Base-by-base conservation (phyloP, 2,797 vertebrate genomes). In the Chromobotia macracanthus region DNA sequence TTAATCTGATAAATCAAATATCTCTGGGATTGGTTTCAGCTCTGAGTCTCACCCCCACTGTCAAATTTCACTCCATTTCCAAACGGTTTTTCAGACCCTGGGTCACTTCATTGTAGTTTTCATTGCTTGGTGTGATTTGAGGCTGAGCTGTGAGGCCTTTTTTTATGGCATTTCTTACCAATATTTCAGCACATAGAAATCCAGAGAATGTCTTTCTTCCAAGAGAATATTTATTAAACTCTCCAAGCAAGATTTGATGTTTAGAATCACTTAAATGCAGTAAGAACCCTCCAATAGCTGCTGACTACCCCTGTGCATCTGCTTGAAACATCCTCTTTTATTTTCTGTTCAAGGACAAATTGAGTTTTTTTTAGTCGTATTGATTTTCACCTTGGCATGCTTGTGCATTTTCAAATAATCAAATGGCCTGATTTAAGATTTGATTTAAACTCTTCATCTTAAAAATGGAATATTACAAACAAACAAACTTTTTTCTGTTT, bases 191-290 rank as follows among this genome's bases (percentile, higher is more conserved):
- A 16, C 21, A 25, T 1, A 63, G 19, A 71, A 50, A 79, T 72
- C 18, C 56, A 23, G 12, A 25, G 21, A 55, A 65, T n/a, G 23
- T 46, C 18, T 72, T 72, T 21, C 50, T 72, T 72, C 60, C 65
- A 72, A 72, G 60, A 72, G 21, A 35, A 66, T 65, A 46, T 46
- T 79, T 72, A 56, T 79, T 72, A 48, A 79, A 71, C 31, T 79
- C 18, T 63, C 31, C 3, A 0, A n/a, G 15, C 44, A 56, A 46
- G 56, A 60, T 56, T 70, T 31, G 28, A 63, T 51, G 44, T 77
- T 70, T 9, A 63, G 60, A 79, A 56, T 48, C 50, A 12, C 13
- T 79, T 79, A 79, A 79, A 79, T 56, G 77, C 77, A 79, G 72
- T 72, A 72, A 66, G 65, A 65, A 18, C n/a, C 0, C 18, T 21